Base-by-base conservation (phyloP, 2,888 invertebrate species). In the Troglohyphantes excavatus region DNA sequence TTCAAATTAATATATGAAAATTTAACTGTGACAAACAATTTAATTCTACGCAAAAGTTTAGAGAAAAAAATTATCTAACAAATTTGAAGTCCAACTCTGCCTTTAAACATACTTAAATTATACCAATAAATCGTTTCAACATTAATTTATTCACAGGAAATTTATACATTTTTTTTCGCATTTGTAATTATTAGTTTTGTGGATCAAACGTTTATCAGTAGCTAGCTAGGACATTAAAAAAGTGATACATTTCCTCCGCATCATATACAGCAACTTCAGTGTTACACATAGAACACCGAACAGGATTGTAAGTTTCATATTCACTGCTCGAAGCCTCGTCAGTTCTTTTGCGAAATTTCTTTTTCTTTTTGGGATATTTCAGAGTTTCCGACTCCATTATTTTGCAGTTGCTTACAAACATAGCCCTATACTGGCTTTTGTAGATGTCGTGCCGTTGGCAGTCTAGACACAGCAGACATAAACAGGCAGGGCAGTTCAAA, bases 381-480 rank as follows among this genome's bases (percentile, higher is more conserved):
- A 93, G 91, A 3, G 90, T 91, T 91, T 93, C 92, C 2, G 93
- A 93, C 76, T 92, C 92, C 85, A 94, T 94, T 2, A 95, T 93
- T n/a, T 86, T 92, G 92, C 95, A 95, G 92, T 95, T 95, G 92
- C 93, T 93, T 1, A 95, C 95, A 93, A 95, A 95, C 95, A 95
- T 95, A 13, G 95, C 95, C 91, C 95, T 93, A 92, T 95, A 95
- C 92, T 95, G 95, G 87, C 94, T 94, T 81, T 93, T 93, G 92
- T 95, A 95, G 0, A 93, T 72, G 17, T 81, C 84, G 68, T 90
- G 91, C 59, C 82, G 90, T 92, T 95, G 95, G 92, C 95, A 95
- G 92, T 95, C 95, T 53, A 94, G 92, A 91, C 95, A 95, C 11
- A 95, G 92, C n/a, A 94, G 93, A 1, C 94, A 93, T 94, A 95